Percentiles rank a stretch among this genome's conserved stretches.
Conservation (phyloP, 1,140 invertebrate species). For the Eciton burchellii region DNA sequence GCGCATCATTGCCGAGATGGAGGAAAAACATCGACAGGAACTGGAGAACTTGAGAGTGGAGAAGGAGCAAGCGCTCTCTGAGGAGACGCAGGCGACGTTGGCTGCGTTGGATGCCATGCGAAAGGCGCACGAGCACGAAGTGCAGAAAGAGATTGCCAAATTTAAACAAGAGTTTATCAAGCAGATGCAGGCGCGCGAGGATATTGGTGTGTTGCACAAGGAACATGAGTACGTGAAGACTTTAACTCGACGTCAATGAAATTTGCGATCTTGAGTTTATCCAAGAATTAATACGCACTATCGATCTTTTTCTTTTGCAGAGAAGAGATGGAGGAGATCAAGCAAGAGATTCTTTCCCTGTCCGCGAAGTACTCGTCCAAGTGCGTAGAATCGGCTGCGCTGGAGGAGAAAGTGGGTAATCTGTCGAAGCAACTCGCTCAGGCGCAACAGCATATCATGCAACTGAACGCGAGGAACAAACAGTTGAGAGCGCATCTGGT, state of each 20-base stretch:
- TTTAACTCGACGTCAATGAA: not conserved
- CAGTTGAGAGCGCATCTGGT: constrained; percentile 91
- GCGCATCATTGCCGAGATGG: constrained; percentile 93
- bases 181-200: constrained; percentile 88
- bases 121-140: constrained; percentile 96
- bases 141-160: constrained; percentile 94
- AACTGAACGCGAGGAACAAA: constrained; percentile 92
- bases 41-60: constrained; percentile 90
- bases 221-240: constrained; percentile 86
- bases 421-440: constrained; percentile 92
- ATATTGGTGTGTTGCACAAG: constrained; percentile 86
- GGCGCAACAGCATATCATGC: constrained; percentile 92
- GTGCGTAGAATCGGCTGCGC: constrained; percentile 94
- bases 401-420: constrained; percentile 93
- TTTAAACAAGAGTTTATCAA: constrained; percentile 95
- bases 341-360: constrained; percentile 93
- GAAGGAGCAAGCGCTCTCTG: constrained; percentile 95
- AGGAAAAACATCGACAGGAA: constrained; percentile 93
- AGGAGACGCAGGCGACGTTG: constrained; percentile 94
- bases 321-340: constrained; percentile 93
- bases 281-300: not conserved
- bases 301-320: constrained; percentile 81
- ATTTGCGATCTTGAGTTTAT: not conserved
- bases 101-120: constrained; percentile 96
- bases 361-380: constrained; percentile 96